These are phyloP conservation scores for Peromyscus aztecus DNA, from an alignment of 2,797 vertebrate genomes.

Conservation along the genomic window DNA sequence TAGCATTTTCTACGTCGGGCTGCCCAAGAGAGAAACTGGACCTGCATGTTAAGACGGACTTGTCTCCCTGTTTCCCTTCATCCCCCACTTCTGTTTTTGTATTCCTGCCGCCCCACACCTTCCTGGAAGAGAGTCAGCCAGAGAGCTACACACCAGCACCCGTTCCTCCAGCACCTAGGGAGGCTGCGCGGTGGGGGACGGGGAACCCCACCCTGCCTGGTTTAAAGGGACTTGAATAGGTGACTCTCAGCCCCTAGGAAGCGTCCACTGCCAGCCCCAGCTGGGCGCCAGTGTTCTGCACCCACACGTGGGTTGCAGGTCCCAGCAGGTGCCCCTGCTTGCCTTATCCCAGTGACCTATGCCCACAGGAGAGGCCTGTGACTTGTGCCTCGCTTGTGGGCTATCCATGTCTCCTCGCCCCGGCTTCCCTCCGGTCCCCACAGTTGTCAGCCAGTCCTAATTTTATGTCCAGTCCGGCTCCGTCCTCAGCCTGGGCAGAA, in stretches of 20 bases:
- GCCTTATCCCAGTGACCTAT: not conserved
- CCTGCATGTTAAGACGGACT: constrained; percentile 83
- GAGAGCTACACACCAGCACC: not conserved
- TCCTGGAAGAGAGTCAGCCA: constrained; percentile 77
- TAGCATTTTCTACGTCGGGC: constrained; percentile 79
- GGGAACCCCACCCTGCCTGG: not conserved
- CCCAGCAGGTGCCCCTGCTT: not conserved
- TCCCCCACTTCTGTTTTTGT: not conserved
- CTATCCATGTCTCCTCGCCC: accelerated
- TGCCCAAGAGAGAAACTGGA: constrained; percentile 67
- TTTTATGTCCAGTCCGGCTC: not conserved
- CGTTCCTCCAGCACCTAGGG: not conserved
- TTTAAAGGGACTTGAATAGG: not conserved
- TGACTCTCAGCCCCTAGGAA: not conserved
- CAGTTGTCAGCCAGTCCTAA: not conserved
- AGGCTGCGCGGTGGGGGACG: not conserved
- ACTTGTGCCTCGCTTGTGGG: accelerated
- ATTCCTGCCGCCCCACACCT: not conserved
- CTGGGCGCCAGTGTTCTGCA: not conserved
- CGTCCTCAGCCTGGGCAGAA: not conserved
- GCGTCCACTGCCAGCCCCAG: constrained; percentile 42
- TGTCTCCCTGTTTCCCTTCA: not conserved
- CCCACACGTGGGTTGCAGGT: not conserved
- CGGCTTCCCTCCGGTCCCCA: not conserved
- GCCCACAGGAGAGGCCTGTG: not conserved